Evolutionary conservation across 2,888 invertebrate genomes (phyloP), one percentile per base, ranked within the genome.

Genomic region (Acrocyrtus sp.): DNA sequence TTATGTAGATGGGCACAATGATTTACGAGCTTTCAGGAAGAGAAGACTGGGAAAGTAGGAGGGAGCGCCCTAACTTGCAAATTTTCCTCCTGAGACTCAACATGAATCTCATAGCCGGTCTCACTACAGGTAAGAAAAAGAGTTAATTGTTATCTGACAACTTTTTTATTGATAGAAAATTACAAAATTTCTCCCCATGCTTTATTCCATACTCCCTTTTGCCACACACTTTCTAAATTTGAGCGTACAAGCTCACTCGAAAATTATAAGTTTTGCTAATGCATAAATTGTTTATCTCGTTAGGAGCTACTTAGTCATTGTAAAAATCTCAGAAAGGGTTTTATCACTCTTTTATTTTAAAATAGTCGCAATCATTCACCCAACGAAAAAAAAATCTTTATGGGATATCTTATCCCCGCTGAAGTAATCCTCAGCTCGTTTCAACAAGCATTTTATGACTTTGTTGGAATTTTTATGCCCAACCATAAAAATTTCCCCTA

Each of bases 21-120:
- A 65, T 70, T 29, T 78, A 78, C 62, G 80, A 80, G 63, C 70
- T 78, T 34, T 66, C 72, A 27, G 67, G 69, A 24, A 48, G 78
- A 51, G 74, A 74, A 60, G 70, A 67, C 26, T 80, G 80, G 80
- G 78, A 78, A 53, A 67, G 47, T 45, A 77, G 79, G 29, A 72
- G 62, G 61, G 72, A 72, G 51, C 76, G 76, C 10, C 78, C 79
- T 39, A 79, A 73, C 73, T 51, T 79, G 45, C 79, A 80, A 70
- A 76, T 78, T 53, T 78, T 79, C 54, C 60, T 79, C 27, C 72
- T 80, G 12, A 73, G 77, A 60, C 75, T 78, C 53, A 80, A 76
- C 74, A 75, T 78, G 77, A 77, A 77, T 77, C 80, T 80, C 76
- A 75, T 80, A 69, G 73, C 77, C 41, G 80, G 79, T 22, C 70